Evolutionary conservation across 1,140 invertebrate species (phyloP).

Genomic region (Agrypnia vestita): DNA sequence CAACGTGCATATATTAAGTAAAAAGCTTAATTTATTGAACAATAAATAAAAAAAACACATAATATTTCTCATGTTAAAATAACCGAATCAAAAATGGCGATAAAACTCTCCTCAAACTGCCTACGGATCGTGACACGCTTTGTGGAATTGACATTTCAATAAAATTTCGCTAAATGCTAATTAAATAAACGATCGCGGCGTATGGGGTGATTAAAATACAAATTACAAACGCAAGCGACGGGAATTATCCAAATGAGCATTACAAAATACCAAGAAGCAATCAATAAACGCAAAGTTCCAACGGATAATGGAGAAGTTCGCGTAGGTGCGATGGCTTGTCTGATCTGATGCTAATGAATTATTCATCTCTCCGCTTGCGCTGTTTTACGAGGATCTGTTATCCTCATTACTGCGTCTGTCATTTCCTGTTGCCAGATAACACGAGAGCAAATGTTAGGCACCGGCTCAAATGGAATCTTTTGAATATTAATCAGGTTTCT

Average conservation of each 20-base stretch:
- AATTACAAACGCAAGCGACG: too few species aligned
- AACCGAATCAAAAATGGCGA: neutral
- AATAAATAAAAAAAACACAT: too few species aligned
- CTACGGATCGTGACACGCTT: neutral
- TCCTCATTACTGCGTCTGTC: conserved; percentile 33
- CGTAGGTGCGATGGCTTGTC: conserved; percentile 1
- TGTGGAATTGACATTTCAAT: conserved; percentile 1
- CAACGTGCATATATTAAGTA: too few species aligned
- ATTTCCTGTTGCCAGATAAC: conserved; percentile 39
- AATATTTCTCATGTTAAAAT: too few species aligned
- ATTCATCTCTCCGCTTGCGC: conserved; percentile 24
- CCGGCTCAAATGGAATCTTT: conserved; percentile 18
- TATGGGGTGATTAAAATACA: too few species aligned
- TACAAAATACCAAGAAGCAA: neutral
- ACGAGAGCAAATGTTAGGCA: conserved; percentile 20
- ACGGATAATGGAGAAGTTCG: neutral
- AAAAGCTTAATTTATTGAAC: too few species aligned
- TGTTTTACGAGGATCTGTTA: conserved; percentile 39
- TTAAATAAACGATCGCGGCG: too few species aligned
- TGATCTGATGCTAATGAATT: conserved; percentile 31
- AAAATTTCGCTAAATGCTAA: too few species aligned
- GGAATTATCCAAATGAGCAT: too few species aligned
- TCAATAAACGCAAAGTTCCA: neutral
- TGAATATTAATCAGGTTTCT: conserved; percentile 30
- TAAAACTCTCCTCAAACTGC: neutral